These are phyloP conservation scores for Colletes collaris DNA, from an alignment of 2,888 invertebrate genomes.

Conservation along the genomic window DNA sequence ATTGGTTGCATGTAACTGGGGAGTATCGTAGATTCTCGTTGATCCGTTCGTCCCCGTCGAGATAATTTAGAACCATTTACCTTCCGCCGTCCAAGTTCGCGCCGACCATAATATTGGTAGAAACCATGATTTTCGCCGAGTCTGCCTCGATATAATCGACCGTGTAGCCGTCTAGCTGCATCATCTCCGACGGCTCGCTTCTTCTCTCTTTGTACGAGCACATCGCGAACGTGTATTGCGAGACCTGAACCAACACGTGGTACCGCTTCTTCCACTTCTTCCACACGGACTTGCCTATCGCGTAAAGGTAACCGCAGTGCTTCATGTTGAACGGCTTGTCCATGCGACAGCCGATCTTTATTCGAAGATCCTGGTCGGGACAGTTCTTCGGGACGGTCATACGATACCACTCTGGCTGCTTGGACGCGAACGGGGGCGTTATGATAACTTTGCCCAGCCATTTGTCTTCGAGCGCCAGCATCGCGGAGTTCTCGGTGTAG, in stretches of 20 bases:
- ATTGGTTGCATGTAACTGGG: no score
- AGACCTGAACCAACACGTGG: constrained; percentile 99
- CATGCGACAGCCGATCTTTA: constrained; percentile 99
- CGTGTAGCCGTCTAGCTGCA: constrained; percentile 99
- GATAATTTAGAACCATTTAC: constrained; percentile 71
- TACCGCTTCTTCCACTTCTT: constrained; percentile 99
- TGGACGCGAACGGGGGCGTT: constrained; percentile 93
- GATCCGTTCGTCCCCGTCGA: not conserved
- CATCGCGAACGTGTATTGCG: constrained; percentile 99
- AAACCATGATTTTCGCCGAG: constrained; percentile 94
- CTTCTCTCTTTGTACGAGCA: constrained; percentile 99
- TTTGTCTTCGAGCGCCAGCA: constrained; percentile 99
- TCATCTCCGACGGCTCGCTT: constrained; percentile 99
- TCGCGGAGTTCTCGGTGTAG: constrained; percentile 98
- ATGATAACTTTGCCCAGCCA: constrained; percentile 97
- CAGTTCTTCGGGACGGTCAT: constrained; percentile 98
- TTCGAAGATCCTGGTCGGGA: constrained; percentile 97
- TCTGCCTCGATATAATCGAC: constrained; percentile 99
- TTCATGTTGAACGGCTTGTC: constrained; percentile 99
- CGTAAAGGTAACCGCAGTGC: constrained; percentile 97
- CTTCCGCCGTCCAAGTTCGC: constrained; percentile 86
- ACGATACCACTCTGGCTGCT: constrained; percentile 99
- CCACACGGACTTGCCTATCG: constrained; percentile 98
- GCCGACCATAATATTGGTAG: constrained; percentile 96
- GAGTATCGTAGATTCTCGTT: no score